Evolutionary conservation across 2,888 invertebrate species (phyloP).

Genomic region (Argynnis bischoffii): DNA sequence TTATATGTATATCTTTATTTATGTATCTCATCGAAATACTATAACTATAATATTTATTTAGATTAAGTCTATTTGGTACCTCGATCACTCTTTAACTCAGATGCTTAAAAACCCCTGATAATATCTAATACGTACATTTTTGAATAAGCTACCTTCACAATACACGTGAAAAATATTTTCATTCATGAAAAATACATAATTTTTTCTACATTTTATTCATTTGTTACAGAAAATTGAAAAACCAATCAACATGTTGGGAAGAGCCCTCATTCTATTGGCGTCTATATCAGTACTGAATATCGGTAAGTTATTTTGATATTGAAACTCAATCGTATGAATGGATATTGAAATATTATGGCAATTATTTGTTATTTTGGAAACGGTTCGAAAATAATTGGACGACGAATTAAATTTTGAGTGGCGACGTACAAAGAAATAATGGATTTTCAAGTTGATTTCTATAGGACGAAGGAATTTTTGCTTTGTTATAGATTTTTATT

Average conservation of each 20-base stretch:
- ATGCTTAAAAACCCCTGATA: too few species aligned
- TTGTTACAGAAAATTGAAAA: constrained; percentile 61
- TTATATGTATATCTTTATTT: too few species aligned
- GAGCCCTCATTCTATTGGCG: constrained; percentile 54
- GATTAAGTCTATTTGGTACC: too few species aligned
- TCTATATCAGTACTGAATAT: constrained; percentile 55
- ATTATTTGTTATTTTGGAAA: constrained; percentile 27
- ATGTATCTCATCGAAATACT: too few species aligned
- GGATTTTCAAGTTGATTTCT: too few species aligned
- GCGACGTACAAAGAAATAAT: background rate
- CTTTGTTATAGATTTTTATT: too few species aligned
- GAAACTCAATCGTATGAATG: constrained; percentile 23
- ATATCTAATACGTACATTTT: too few species aligned
- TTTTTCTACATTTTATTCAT: constrained; percentile 14
- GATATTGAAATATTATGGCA: constrained; percentile 27
- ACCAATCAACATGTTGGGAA: constrained; percentile 53
- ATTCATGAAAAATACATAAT: background rate
- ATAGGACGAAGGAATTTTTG: too few species aligned
- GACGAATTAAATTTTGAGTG: constrained; percentile 3
- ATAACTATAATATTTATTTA: too few species aligned
- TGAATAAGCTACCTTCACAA: background rate
- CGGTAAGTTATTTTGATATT: constrained; percentile 51
- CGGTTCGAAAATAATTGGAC: constrained; percentile 25
- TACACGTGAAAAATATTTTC: constrained; percentile 8
- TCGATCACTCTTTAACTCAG: too few species aligned